Evolutionary conservation across 2,797 vertebrate species (phyloP).

Genomic region (Fundulus diaphanus): DNA sequence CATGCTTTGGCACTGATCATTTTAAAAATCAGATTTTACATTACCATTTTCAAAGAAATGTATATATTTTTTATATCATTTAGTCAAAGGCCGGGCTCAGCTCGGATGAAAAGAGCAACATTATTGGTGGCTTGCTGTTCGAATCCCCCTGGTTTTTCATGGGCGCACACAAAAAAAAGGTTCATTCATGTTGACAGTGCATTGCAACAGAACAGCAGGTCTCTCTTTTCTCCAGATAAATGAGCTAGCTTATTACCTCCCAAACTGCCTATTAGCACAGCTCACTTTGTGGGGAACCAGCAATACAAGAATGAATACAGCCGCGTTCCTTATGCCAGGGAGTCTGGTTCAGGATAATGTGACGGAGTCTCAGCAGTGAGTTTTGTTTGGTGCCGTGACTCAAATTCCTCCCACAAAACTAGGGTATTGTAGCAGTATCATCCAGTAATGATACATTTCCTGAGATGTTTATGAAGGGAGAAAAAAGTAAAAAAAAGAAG

Average conservation of each 20-base stretch:
- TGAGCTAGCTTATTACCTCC: conserved; percentile 71
- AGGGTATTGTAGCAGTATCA: conserved; percentile 17
- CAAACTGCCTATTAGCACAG: conserved; percentile 78
- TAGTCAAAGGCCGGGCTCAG: conserved; percentile 30
- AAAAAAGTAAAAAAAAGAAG: conserved; percentile 11
- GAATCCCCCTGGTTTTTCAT: conserved; percentile 21
- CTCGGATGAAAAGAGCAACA: conserved; percentile 17
- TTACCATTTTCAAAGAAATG: conserved; percentile 12
- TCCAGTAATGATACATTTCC: conserved; percentile 24
- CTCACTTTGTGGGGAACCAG: conserved; percentile 68
- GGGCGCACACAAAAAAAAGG: conserved; percentile 9
- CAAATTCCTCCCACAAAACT: conserved; percentile 1
- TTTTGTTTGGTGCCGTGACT: conserved; percentile 15
- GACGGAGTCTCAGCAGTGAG: conserved; percentile 19
- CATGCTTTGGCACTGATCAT: conserved; percentile 18
- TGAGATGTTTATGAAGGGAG: conserved; percentile 4
- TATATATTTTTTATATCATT: conserved; percentile 19
- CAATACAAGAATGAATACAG: conserved; percentile 55
- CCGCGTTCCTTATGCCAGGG: conserved; percentile 39
- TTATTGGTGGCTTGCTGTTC: conserved; percentile 25
- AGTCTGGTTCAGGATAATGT: conserved; percentile 44
- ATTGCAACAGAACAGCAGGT: conserved; percentile 67
- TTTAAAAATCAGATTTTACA: conserved; percentile 2
- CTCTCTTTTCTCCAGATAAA: conserved; percentile 74
- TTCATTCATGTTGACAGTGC: conserved; percentile 63